Percentiles rank a stretch among this genome's conserved stretches.
Conservation (phyloP, 2,113 vertebrate species). For the Pseudorasbora parva region DNA sequence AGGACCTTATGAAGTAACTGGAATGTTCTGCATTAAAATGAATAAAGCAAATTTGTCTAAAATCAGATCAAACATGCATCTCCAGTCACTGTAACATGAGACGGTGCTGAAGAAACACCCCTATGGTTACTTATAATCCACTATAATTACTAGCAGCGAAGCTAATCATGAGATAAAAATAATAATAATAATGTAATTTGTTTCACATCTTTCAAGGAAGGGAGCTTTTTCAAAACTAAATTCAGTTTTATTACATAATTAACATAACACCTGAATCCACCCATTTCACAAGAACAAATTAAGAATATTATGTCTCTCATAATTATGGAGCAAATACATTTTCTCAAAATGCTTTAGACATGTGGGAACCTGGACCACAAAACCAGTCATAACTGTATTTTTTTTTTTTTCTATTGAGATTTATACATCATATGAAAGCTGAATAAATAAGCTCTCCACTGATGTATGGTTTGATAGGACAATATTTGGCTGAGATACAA, state of each 20-base stretch:
- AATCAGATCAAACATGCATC: neutral
- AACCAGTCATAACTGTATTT: no score
- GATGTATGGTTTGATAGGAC: no score
- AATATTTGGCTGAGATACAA: no score
- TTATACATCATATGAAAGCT: no score
- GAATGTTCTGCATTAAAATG: neutral
- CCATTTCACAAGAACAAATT: neutral
- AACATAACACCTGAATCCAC: conserved; percentile 16
- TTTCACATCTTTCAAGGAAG: neutral
- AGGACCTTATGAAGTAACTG: neutral
- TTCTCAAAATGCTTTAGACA: neutral
- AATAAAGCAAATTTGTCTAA: conserved; percentile 1
- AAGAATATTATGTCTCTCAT: neutral
- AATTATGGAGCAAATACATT: neutral
- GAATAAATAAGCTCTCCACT: no score
- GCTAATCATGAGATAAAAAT: conserved; percentile 21
- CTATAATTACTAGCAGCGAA: neutral
- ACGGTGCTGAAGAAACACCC: conserved; percentile 5
- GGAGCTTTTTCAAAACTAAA: neutral
- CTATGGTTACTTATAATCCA: conserved; percentile 31
- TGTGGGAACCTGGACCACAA: no score
- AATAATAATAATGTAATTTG: conserved; percentile 4
- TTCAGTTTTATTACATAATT: conserved; percentile 6
- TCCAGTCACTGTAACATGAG: conserved; percentile 14
- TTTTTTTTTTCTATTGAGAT: no score